phyloP scores from a whole-genome alignment of 2,888 invertebrate species.

The Pegoplata infirma region DNA sequence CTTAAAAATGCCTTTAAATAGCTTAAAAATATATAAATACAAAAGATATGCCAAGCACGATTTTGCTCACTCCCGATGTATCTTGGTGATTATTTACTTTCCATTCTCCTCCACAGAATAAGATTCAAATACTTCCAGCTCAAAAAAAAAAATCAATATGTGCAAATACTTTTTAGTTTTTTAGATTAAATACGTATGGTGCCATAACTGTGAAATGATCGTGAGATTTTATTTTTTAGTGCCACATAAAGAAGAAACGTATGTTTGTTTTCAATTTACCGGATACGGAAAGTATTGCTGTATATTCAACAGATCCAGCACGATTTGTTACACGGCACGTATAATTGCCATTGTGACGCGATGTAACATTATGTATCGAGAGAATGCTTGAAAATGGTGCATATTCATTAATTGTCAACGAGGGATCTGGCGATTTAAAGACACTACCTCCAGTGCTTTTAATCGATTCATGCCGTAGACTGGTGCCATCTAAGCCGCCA shows the following conservation, averaged over 20 bases:
- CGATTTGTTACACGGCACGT: constrained; percentile 77
- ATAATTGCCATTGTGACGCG: constrained; percentile 78
- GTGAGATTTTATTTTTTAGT: constrained; percentile 41
- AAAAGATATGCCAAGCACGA: too few relatives aligned
- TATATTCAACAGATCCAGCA: constrained; percentile 79
- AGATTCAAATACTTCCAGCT: too few relatives aligned
- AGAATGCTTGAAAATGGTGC: constrained; percentile 79
- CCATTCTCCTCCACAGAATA: too few relatives aligned
- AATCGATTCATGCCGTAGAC: constrained; percentile 13
- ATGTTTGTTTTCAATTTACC: constrained; percentile 76
- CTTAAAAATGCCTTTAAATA: too few relatives aligned
- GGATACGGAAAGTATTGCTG: constrained; percentile 80
- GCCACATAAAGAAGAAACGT: constrained; percentile 42
- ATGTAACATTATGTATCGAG: constrained; percentile 78
- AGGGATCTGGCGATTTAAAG: constrained; percentile 69
- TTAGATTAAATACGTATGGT: constrained; percentile 42
- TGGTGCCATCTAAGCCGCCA: constrained; percentile 45
- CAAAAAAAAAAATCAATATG: background rate
- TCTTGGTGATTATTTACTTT: too few relatives aligned
- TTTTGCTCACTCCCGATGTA: too few relatives aligned
- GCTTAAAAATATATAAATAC: too few relatives aligned
- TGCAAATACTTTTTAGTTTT: constrained; percentile 36
- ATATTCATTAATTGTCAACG: constrained; percentile 80
- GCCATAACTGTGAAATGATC: constrained; percentile 53
- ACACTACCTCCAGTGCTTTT: constrained; percentile 12